Evolutionary conservation across 2,113 vertebrate species (phyloP).

Genomic region (Microcebus griseorufus): DNA sequence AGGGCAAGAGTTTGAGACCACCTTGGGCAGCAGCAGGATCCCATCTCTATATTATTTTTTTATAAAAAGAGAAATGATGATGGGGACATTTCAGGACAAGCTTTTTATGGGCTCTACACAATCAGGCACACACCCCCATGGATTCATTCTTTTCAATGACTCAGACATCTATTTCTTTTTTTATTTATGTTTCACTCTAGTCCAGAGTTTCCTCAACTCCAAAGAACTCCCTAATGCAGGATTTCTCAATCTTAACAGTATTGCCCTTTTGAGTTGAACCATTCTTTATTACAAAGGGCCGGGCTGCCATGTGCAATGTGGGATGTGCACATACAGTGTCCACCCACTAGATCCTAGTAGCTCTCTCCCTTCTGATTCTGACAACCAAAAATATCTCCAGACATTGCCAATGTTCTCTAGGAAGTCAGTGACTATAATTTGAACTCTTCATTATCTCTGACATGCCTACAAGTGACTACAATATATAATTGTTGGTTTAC

Average conservation of each 20-base stretch:
- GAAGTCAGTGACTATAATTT: conserved; percentile 6
- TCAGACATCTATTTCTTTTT: neutral
- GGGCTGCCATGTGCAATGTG: neutral
- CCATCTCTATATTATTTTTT: too few relatives aligned
- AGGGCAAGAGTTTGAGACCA: too few relatives aligned
- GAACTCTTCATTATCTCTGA: neutral
- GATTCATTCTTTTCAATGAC: neutral
- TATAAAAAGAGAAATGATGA: neutral
- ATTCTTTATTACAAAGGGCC: neutral
- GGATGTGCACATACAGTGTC: neutral
- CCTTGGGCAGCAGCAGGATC: too few relatives aligned
- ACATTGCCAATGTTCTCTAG: neutral
- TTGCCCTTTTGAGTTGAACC: neutral
- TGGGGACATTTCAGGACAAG: neutral
- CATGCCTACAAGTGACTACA: neutral
- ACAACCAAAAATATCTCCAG: neutral
- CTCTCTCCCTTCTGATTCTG: neutral
- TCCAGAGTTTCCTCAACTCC: neutral
- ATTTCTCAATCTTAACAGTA: neutral
- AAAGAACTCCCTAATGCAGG: neutral
- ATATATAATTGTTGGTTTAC: conserved; percentile 13
- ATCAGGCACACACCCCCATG: neutral
- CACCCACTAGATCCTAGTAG: neutral
- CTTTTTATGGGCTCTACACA: neutral
- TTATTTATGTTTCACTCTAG: neutral